Evolutionary conservation across 2,888 invertebrate species (phyloP).

Genomic region (Mechanitis messenoides): DNA sequence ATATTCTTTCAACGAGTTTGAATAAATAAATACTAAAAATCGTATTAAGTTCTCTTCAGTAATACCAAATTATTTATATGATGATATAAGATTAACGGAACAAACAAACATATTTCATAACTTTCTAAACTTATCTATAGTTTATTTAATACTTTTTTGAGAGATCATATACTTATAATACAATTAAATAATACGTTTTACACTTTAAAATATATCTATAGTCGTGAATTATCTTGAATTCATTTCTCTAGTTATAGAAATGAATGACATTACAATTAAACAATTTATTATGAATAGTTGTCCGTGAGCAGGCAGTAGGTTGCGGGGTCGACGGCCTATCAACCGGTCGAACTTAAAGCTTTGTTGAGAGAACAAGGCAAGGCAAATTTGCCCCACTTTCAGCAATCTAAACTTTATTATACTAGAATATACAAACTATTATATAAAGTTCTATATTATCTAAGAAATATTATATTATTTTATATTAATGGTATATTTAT

Average conservation of each 20-base stretch:
- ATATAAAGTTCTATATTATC: neutral
- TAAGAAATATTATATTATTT: too few species aligned
- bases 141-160: too few species aligned
- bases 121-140: too few species aligned
- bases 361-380: constrained; percentile 50
- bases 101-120: too few species aligned
- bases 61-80: too few species aligned
- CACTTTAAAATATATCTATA: too few species aligned
- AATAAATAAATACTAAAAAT: constrained; percentile 4
- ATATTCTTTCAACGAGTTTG: constrained; percentile 1
- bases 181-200: too few species aligned
- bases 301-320: constrained; percentile 61
- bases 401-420: constrained; percentile 32
- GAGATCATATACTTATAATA: too few species aligned
- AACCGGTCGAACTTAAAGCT: constrained; percentile 72
- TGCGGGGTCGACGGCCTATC: constrained; percentile 64
- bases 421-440: constrained; percentile 8
- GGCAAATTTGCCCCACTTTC: constrained; percentile 72
- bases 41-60: neutral
- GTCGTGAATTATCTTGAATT: too few species aligned
- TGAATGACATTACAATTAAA: constrained; percentile 10
- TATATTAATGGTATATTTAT: too few species aligned
- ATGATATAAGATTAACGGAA: too few species aligned
- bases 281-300: constrained; percentile 33
- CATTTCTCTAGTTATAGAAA: neutral